These are phyloP conservation scores for Artibeus lituratus DNA, from an alignment of 2,797 vertebrate genomes.

Conservation along the genomic window DNA sequence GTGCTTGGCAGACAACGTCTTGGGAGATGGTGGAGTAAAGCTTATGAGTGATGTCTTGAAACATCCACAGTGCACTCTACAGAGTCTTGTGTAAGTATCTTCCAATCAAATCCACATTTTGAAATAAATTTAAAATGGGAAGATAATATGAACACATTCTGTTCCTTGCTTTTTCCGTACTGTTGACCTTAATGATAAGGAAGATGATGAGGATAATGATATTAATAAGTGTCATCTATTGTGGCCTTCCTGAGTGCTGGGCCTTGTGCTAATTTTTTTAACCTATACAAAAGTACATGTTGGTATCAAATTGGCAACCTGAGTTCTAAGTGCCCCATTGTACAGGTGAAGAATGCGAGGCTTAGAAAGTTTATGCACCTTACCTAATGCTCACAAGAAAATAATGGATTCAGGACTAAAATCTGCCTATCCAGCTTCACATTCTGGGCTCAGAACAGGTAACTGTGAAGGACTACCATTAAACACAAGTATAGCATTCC, in stretches of 20 bases:
- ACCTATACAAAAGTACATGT: neutral
- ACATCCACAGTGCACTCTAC: slow-evolving; percentile 58
- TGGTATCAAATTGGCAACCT: neutral
- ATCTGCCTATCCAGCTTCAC: neutral
- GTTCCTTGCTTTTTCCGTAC: neutral
- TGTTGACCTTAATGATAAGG: neutral
- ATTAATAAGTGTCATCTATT: neutral
- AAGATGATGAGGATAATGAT: neutral
- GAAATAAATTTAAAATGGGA: neutral
- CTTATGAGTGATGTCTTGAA: slow-evolving; percentile 59
- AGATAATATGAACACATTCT: neutral
- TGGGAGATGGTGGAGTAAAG: slow-evolving; percentile 65
- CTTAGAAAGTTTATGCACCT: neutral
- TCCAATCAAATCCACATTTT: neutral
- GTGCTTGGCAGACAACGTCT: slow-evolving; percentile 57
- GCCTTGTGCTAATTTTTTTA: neutral
- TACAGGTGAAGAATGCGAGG: neutral
- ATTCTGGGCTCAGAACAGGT: neutral
- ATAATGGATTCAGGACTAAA: neutral
- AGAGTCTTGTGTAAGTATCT: slow-evolving; percentile 72
- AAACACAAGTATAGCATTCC: neutral
- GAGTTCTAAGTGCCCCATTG: neutral
- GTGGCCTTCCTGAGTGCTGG: neutral
- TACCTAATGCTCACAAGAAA: neutral
- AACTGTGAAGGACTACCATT: neutral